Percentiles rank a stretch among this genome's conserved stretches.
Evolutionary conservation across 2,888 invertebrate genomes (phyloP).

Genomic region (Stenoptilia bipunctidactyla): DNA sequence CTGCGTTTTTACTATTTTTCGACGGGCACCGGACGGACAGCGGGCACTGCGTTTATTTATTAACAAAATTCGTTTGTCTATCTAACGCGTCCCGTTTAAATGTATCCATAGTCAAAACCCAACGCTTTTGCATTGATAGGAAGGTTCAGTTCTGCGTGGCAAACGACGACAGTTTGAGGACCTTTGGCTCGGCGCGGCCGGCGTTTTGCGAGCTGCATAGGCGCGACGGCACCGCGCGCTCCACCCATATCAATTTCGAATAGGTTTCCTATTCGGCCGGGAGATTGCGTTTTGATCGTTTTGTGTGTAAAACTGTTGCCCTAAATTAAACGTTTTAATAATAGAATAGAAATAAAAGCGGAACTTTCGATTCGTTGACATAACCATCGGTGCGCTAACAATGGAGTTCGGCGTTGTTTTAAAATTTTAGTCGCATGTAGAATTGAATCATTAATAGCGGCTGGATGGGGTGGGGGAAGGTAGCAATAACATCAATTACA

Average conservation of each 20-base stretch:
- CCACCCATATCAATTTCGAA: constrained; percentile 70
- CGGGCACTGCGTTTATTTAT: constrained; percentile 65
- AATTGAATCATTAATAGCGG: constrained; percentile 2
- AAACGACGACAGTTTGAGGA: constrained; percentile 20
- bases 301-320: constrained; percentile 65
- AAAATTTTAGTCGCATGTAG: not conserved
- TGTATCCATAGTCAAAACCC: constrained; percentile 17
- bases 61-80: constrained; percentile 64
- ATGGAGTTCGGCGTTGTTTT: not conserved
- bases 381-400: constrained; percentile 19
- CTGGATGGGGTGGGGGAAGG: constrained; percentile 4
- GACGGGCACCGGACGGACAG: constrained; percentile 41
- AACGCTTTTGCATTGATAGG: constrained; percentile 23
- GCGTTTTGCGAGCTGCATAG: constrained; percentile 62
- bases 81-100: constrained; percentile 39
- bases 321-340: constrained; percentile 69
- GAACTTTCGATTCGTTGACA: constrained; percentile 33
- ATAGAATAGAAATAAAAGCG: constrained; percentile 62
- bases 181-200: constrained; percentile 29
- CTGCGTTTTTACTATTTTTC: constrained; percentile 51
- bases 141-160: constrained; percentile 26
- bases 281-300: constrained; percentile 67
- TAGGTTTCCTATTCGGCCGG: constrained; percentile 61
- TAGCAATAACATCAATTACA: constrained; percentile 46
- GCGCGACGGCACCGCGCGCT: constrained; percentile 56